phyloP scores from a whole-genome alignment of 2,888 invertebrate genomes.

The Campoplex nolae region DNA sequence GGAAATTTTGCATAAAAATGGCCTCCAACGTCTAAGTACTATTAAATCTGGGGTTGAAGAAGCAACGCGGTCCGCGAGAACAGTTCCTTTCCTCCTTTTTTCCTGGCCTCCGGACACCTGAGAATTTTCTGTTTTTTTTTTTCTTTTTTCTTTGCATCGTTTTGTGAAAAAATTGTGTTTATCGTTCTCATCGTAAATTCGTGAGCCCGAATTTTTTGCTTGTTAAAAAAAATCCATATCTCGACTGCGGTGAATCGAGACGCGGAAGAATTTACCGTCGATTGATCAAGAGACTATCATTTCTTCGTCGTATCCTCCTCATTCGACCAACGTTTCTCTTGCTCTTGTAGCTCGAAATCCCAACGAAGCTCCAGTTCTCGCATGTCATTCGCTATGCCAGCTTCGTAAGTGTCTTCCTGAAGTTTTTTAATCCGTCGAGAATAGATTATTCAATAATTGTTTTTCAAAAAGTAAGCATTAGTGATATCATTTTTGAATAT shows the following conservation, averaged over 20 bases:
- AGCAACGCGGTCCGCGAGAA: slow-evolving; percentile 66
- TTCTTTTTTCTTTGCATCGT: slow-evolving; percentile 9
- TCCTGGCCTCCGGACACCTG: slow-evolving; percentile 66
- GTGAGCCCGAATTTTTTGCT: not conserved
- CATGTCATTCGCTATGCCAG: slow-evolving; percentile 89
- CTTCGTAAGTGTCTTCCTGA: slow-evolving; percentile 87
- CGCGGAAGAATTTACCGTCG: slow-evolving; percentile 21
- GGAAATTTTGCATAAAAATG: slow-evolving; percentile 65
- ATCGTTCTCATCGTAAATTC: slow-evolving; percentile 11
- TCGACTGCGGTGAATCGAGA: not conserved
- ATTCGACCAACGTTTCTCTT: slow-evolving; percentile 88
- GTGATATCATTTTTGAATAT: too few species aligned
- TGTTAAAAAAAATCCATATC: not conserved
- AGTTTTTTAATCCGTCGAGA: not conserved
- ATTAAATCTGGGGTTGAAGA: slow-evolving; percentile 69
- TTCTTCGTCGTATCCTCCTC: slow-evolving; percentile 85
- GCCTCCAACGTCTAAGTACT: slow-evolving; percentile 70
- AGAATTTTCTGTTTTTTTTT: slow-evolving; percentile 52
- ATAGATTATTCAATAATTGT: not conserved
- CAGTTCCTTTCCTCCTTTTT: slow-evolving; percentile 34
- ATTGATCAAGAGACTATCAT: slow-evolving; percentile 71
- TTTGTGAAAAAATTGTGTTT: not conserved
- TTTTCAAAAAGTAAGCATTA: not conserved
- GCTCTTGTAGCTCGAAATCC: slow-evolving; percentile 89
- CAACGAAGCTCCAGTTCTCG: slow-evolving; percentile 88